Conservation (phyloP, 2,888 invertebrate species). For the Lycocerus yunnanus region DNA sequence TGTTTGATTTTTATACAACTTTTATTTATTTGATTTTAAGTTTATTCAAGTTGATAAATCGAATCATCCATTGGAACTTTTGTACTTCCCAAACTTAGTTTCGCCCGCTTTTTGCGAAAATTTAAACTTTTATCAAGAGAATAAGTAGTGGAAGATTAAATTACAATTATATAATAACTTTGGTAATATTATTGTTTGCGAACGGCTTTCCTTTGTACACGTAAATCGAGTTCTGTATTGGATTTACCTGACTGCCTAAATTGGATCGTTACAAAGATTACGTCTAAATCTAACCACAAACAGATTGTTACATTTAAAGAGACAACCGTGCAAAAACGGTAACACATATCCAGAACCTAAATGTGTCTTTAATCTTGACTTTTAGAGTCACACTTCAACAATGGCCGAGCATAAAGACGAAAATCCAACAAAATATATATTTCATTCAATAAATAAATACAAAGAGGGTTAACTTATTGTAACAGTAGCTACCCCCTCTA, state of each 20-base stretch:
- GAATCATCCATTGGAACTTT: neutral
- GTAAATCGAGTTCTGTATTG: neutral
- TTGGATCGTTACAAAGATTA: constrained; percentile 30
- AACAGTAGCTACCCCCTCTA: constrained; percentile 52
- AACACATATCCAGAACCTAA: constrained; percentile 38
- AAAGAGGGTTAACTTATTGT: constrained; percentile 54
- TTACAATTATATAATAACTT: neutral
- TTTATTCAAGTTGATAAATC: neutral
- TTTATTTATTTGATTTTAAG: neutral
- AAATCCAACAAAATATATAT: constrained; percentile 48
- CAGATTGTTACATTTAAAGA: constrained; percentile 42
- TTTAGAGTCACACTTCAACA: constrained; percentile 34
- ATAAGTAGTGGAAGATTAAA: neutral
- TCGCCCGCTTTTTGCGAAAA: neutral
- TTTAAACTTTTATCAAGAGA: neutral
- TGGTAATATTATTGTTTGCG: neutral
- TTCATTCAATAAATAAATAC: constrained; percentile 53
- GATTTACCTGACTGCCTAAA: constrained; percentile 21
- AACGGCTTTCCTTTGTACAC: neutral
- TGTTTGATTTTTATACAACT: neutral
- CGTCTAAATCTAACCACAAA: constrained; percentile 51
- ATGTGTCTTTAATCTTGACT: constrained; percentile 43
- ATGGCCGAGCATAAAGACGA: constrained; percentile 40
- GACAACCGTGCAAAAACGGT: constrained; percentile 54
- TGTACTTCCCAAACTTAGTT: neutral